Conservation (phyloP, 2,888 invertebrate species). For the Philhelius pedissequus region DNA sequence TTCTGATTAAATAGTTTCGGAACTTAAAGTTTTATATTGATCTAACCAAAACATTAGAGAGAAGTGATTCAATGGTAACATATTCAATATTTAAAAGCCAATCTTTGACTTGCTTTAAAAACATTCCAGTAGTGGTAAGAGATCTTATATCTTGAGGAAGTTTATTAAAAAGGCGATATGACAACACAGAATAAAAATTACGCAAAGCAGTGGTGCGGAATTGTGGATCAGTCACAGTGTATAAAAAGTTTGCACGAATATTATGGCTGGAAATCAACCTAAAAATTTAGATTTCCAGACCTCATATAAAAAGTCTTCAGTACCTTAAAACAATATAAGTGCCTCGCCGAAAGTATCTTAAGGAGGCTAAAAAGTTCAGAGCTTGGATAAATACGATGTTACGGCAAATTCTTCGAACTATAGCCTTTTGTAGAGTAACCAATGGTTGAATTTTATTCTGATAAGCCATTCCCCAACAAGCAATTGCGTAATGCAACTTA, state of each 20-base stretch:
- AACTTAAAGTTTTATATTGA: no score
- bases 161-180: background rate
- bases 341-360: no score
- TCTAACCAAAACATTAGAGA: background rate
- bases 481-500: background rate
- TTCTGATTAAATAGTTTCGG: no score
- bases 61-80: background rate
- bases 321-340: no score
- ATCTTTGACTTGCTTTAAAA: background rate
- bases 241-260: no score
- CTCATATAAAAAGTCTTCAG: no score
- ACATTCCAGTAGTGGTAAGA: background rate
- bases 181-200: background rate
- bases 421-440: background rate
- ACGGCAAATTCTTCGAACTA: background rate
- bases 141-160: background rate
- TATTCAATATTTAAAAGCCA: background rate
- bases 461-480: background rate
- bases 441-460: conserved; percentile 10
- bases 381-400: background rate
- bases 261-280: no score
- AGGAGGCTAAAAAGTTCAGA: no score
- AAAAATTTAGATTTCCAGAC: no score
- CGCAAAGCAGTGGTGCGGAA: no score
- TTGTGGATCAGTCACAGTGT: no score